A percentile compares a stretch with the other conserved stretches of the same genome.
phyloP scores from a whole-genome alignment of 2,797 vertebrate species.

The Gastrophryne carolinensis region DNA sequence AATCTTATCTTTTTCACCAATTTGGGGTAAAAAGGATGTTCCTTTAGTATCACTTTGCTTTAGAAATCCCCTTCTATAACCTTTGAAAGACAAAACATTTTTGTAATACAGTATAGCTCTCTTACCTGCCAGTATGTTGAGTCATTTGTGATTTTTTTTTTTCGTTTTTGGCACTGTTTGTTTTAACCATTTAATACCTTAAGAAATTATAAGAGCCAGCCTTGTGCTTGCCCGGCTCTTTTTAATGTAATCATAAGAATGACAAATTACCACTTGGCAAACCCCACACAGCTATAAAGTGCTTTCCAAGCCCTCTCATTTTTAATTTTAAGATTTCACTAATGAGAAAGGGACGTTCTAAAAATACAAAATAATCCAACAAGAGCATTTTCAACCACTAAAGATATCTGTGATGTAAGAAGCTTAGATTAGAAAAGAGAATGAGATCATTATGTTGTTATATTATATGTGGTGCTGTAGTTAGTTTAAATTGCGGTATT shows the following conservation, averaged over 20 bases:
- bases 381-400: constrained; percentile 9
- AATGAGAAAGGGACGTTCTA: constrained; percentile 26
- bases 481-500: too few species aligned
- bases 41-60: too few species aligned
- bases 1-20: too few species aligned
- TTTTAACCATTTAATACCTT: neutral
- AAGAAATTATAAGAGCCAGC: neutral
- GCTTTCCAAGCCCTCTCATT: constrained; percentile 21
- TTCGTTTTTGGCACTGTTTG: too few species aligned
- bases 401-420: neutral
- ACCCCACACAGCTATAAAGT: constrained; percentile 1
- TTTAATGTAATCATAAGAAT: constrained; percentile 9
- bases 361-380: constrained; percentile 20
- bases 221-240: neutral
- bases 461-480: too few species aligned
- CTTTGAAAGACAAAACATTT: too few species aligned
- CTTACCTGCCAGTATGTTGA: too few species aligned
- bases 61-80: too few species aligned
- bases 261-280: constrained; percentile 27
- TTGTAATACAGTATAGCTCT: too few species aligned
- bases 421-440: neutral
- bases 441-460: neutral
- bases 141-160: too few species aligned
- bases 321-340: constrained; percentile 30
- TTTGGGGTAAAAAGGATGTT: too few species aligned